phyloP scores from a whole-genome alignment of 2,113 vertebrate species.

The Myotis davidii region DNA sequence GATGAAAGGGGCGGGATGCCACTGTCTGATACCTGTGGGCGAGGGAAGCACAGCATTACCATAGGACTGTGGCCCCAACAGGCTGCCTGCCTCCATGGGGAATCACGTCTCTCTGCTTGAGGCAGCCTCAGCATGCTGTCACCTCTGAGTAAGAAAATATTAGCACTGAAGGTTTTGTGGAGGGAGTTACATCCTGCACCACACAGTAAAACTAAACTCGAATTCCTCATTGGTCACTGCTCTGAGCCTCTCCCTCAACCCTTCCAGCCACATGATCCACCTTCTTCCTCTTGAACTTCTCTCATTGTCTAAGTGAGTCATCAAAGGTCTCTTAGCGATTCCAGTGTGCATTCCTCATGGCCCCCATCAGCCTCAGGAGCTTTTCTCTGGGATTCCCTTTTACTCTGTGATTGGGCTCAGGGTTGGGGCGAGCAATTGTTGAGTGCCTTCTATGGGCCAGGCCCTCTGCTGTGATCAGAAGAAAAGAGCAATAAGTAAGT shows the following conservation, averaged over 20 bases:
- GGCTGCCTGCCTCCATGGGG: background rate
- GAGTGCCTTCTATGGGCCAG: background rate
- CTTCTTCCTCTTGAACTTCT: background rate
- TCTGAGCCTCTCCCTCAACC: background rate
- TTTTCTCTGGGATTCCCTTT: background rate
- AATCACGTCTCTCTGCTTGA: background rate
- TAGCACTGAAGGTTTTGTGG: background rate
- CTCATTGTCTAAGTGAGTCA: background rate
- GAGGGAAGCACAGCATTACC: background rate
- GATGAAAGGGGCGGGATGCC: constrained; percentile 94
- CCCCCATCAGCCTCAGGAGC: background rate
- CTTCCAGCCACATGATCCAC: rapidly evolving
- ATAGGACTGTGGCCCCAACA: background rate
- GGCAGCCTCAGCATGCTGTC: background rate
- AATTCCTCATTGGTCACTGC: background rate
- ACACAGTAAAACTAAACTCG: background rate
- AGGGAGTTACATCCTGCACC: background rate
- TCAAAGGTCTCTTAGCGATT: background rate
- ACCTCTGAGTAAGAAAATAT: background rate
- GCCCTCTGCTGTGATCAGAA: background rate
- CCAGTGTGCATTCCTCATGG: too few species aligned
- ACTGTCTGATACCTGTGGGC: constrained; percentile 91
- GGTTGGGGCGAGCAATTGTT: background rate
- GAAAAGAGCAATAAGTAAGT: background rate
- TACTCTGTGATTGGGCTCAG: background rate